Percentiles rank a stretch among this genome's conserved stretches.
Conservation (phyloP, 2,888 invertebrate species). For the Morpho deidamia region DNA sequence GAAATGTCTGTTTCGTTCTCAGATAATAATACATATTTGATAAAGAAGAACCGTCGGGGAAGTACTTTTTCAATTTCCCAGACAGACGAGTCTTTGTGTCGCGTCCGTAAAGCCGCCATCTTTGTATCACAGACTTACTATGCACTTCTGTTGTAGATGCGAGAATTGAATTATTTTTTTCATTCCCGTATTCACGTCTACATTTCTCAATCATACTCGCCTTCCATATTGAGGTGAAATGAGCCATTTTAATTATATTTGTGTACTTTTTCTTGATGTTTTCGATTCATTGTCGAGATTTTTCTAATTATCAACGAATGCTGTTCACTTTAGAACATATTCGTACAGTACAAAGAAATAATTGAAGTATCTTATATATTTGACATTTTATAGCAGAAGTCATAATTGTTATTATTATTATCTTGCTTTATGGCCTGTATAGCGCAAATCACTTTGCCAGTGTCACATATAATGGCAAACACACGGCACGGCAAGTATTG, state of each 20-base stretch:
- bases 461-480: no score
- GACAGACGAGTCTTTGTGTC: conserved; percentile 53
- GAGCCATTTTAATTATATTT: conserved; percentile 61
- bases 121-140: conserved; percentile 61
- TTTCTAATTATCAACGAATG: background rate
- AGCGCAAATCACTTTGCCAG: no score
- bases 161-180: conserved; percentile 76
- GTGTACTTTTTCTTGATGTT: background rate
- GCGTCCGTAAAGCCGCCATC: conserved; percentile 64
- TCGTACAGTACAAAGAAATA: no score
- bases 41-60: conserved; percentile 54
- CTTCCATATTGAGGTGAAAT: conserved; percentile 76
- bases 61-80: conserved; percentile 48
- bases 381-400: no score
- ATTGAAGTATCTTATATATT: no score
- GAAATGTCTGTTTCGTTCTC: conserved; percentile 66
- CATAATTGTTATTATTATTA: no score
- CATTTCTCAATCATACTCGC: conserved; percentile 72
- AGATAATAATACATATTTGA: conserved; percentile 48
- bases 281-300: background rate
- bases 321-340: no score
- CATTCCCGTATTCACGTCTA: conserved; percentile 69
- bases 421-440: no score
- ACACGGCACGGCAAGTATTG: no score
- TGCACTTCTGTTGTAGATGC: conserved; percentile 55